Conservation (phyloP, 2,113 vertebrate genomes). For the Probosciger aterrimus region DNA sequence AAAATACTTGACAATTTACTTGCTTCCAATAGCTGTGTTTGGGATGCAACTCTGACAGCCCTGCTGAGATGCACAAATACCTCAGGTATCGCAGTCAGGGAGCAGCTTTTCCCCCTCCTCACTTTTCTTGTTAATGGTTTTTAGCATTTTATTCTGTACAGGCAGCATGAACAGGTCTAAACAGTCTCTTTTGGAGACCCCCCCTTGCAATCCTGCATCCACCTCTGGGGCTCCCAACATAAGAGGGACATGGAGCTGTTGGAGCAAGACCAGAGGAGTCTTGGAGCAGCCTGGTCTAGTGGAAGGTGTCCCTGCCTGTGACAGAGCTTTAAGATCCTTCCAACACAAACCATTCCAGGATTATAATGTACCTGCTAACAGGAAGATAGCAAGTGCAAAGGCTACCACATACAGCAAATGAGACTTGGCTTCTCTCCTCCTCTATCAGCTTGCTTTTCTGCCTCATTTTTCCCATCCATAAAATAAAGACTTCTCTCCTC, state of each 20-base stretch:
- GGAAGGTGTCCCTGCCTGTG: neutral
- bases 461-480: neutral
- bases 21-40: neutral
- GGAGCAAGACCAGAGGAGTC: neutral
- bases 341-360: neutral
- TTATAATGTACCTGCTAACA: neutral
- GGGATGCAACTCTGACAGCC: neutral
- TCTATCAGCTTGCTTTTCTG: neutral
- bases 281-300: neutral
- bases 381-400: accelerated
- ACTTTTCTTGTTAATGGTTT: neutral
- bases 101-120: neutral
- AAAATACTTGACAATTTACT: constrained; percentile 15
- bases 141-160: neutral
- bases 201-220: neutral
- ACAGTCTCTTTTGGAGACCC: neutral
- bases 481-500: neutral
- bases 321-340: neutral
- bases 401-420: neutral
- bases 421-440: neutral
- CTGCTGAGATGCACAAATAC: neutral
- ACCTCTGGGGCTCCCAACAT: neutral
- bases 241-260: neutral
- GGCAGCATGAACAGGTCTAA: neutral
- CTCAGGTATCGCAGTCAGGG: neutral